Percentiles rank a stretch among this genome's conserved stretches.
Evolutionary conservation across 2,888 invertebrate genomes (phyloP).

Genomic region (Nycteola revayana): DNA sequence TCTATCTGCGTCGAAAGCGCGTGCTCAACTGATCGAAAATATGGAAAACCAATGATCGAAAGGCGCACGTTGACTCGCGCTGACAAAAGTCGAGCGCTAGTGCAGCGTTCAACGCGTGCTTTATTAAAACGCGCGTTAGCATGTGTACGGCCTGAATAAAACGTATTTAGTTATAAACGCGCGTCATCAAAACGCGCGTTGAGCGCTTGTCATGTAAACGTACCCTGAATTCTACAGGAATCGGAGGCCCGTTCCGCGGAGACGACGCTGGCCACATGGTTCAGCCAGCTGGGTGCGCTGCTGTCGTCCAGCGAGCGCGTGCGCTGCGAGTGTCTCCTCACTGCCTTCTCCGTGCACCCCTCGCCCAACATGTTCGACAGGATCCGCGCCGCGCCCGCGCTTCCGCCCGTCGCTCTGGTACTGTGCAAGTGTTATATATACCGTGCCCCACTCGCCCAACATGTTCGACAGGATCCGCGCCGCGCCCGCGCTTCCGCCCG

Average conservation of each 20-base stretch:
- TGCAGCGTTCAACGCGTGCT: background rate
- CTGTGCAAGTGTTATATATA: no score
- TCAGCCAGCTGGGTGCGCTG: constrained; percentile 84
- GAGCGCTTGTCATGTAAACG: constrained; percentile 23
- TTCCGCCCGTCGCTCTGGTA: constrained; percentile 21
- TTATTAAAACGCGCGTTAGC: background rate
- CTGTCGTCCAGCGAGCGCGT: constrained; percentile 83
- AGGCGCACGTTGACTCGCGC: no score
- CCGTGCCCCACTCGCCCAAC: constrained; percentile 84
- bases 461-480: constrained; percentile 81
- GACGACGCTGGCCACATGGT: constrained; percentile 81
- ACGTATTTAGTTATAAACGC: constrained; percentile 10
- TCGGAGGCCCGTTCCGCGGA: constrained; percentile 79
- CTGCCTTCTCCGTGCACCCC: constrained; percentile 89
- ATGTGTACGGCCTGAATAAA: background rate
- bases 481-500: constrained; percentile 36
- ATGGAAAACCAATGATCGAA: no score
- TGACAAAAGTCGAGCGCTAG: no score
- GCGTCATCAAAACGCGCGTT: constrained; percentile 21
- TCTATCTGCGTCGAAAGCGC: no score
- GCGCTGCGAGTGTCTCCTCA: constrained; percentile 86
- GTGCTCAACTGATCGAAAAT: no score
- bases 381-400: constrained; percentile 63
- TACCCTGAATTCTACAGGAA: constrained; percentile 62
- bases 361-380: constrained; percentile 81